Percentiles rank a stretch among this genome's conserved stretches.
These are phyloP conservation scores for Phaonia tiefii DNA, from an alignment of 2,888 invertebrate genomes.

Conservation along the genomic window DNA sequence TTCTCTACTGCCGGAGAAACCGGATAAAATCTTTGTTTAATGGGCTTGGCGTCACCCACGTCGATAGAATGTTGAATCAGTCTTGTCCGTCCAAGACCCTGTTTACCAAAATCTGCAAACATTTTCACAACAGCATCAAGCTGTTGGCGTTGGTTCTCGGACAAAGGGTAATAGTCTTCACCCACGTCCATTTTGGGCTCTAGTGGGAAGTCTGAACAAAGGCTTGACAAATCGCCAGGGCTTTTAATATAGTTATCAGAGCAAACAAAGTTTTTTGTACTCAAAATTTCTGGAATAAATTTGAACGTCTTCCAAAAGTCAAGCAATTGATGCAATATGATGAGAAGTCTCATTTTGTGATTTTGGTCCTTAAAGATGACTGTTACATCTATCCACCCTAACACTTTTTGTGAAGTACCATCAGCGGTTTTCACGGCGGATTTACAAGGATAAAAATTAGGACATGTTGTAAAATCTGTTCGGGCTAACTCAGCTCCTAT, in stretches of 20 bases:
- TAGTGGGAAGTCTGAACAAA: neutral
- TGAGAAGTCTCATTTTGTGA: neutral
- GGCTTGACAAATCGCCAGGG: neutral
- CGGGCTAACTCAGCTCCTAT: too few relatives aligned
- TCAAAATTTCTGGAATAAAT: neutral
- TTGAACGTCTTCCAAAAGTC: conserved; percentile 29
- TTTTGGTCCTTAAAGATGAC: conserved; percentile 6
- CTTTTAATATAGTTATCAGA: neutral
- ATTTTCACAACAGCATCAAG: neutral
- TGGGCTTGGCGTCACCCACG: conserved; percentile 45
- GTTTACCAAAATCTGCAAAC: conserved; percentile 16
- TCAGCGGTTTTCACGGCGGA: conserved; percentile 23
- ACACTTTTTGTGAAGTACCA: neutral
- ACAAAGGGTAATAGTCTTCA: neutral
- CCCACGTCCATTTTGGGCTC: neutral
- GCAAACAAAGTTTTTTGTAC: neutral
- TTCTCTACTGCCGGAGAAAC: conserved; percentile 42
- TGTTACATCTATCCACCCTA: too few relatives aligned
- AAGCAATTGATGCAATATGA: conserved; percentile 14
- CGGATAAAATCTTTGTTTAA: conserved; percentile 63
- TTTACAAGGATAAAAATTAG: neutral
- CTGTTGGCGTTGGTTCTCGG: neutral
- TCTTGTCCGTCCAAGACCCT: conserved; percentile 44
- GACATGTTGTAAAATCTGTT: too few relatives aligned
- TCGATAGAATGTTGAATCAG: conserved; percentile 58